Conservation (phyloP, 2,797 vertebrate genomes). For the Alca torda region DNA sequence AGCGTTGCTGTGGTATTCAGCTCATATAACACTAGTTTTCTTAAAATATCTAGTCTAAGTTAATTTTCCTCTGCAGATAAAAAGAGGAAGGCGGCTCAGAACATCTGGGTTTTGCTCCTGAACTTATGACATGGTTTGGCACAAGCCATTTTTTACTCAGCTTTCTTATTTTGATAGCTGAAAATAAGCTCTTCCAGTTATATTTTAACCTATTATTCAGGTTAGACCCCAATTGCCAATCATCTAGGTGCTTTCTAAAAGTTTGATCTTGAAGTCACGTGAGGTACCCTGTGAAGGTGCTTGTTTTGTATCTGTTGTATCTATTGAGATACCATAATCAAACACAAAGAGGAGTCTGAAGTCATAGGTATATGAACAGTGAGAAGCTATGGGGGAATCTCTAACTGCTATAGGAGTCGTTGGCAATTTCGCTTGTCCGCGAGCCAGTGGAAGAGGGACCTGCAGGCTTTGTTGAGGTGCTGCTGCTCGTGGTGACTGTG, state of each 20-base stretch:
- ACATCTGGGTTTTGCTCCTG: neutral
- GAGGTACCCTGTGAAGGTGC: neutral
- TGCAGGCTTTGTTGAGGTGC: neutral
- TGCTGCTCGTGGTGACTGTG: neutral
- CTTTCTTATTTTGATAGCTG: neutral
- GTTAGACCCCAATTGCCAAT: neutral
- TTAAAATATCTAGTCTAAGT: neutral
- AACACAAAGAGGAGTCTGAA: neutral
- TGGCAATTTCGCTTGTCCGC: neutral
- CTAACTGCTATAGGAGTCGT: neutral
- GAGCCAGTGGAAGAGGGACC: neutral
- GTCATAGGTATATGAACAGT: neutral
- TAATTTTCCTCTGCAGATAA: neutral
- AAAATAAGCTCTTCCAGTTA: neutral
- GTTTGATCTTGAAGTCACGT: neutral
- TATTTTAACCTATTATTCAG: neutral
- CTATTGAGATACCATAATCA: neutral
- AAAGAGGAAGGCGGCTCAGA: neutral
- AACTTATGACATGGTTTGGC: neutral
- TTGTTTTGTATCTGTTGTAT: neutral
- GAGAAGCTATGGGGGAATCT: neutral
- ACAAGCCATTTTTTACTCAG: neutral
- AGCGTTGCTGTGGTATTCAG: neutral
- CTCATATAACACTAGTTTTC: neutral
- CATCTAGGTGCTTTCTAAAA: neutral